A percentile compares a stretch with the other conserved stretches of the same genome.
Conservation (phyloP, 2,888 invertebrate species). For the Drosophila anceps region DNA sequence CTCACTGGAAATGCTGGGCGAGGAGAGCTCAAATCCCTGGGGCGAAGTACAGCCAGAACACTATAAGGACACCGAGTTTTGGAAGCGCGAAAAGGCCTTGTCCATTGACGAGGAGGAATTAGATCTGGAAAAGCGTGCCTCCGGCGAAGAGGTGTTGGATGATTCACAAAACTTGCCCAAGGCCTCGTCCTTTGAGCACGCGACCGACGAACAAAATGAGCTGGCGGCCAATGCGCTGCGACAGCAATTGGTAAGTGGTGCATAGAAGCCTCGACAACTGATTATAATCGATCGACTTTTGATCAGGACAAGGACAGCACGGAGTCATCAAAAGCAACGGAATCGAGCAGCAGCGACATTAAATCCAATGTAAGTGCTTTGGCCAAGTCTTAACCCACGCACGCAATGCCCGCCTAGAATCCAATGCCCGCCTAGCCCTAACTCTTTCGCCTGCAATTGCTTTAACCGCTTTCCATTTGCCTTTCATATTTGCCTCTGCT, state of each 20-base stretch:
- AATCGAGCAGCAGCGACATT: constrained; percentile 66
- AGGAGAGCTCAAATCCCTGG: constrained; percentile 84
- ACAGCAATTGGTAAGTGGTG: constrained; percentile 73
- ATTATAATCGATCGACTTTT: constrained; percentile 5
- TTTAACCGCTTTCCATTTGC: constrained; percentile 73
- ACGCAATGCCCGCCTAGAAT: constrained; percentile 1
- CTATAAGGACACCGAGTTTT: constrained; percentile 84
- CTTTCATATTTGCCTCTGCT: constrained; percentile 52
- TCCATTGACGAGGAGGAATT: constrained; percentile 84
- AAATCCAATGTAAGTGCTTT: constrained; percentile 81
- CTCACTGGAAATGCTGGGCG: constrained; percentile 82
- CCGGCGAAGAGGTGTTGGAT: constrained; percentile 57
- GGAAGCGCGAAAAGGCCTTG: constrained; percentile 83
- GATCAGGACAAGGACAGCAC: constrained; percentile 47
- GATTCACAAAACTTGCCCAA: constrained; percentile 76
- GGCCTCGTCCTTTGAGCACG: constrained; percentile 84
- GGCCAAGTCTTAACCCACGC: constrained; percentile 19
- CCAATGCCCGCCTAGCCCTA: constrained; percentile 4
- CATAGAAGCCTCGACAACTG: background rate
- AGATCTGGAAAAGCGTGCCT: constrained; percentile 66
- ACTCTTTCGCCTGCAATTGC: constrained; percentile 38
- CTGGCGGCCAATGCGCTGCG: constrained; percentile 76
- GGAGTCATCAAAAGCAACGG: constrained; percentile 47
- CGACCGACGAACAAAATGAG: constrained; percentile 82
- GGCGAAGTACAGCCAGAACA: constrained; percentile 83